A percentile compares a stretch with the other conserved stretches of the same genome.
Conservation (phyloP, 2,888 invertebrate genomes). For the Noctua pronuba region DNA sequence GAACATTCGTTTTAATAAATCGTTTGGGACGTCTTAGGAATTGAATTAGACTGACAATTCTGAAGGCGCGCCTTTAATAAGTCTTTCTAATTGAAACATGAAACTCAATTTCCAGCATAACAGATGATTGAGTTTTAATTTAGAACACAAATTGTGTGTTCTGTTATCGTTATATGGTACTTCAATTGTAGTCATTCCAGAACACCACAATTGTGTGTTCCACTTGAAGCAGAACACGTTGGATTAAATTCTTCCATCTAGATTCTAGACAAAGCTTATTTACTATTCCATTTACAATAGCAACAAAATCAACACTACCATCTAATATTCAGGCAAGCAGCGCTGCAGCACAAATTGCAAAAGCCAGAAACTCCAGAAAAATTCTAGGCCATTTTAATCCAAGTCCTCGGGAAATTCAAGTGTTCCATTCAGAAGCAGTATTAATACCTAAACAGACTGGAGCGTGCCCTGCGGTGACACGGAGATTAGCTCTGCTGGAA, state of each 20-base stretch:
- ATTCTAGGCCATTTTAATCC: conserved; percentile 63
- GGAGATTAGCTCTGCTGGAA: conserved; percentile 71
- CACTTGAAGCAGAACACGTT: neutral
- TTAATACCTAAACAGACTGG: conserved; percentile 72
- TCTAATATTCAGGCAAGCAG: conserved; percentile 36
- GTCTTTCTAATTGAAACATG: conserved; percentile 15
- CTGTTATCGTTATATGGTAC: neutral
- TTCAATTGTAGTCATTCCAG: neutral
- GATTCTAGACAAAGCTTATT: conserved; percentile 37
- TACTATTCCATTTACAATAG: conserved; percentile 56
- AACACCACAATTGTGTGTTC: neutral
- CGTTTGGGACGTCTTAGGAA: conserved; percentile 35
- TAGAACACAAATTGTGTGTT: neutral
- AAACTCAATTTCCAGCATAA: conserved; percentile 9
- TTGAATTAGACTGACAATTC: conserved; percentile 42
- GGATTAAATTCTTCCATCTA: conserved; percentile 14
- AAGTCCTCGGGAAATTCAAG: conserved; percentile 64
- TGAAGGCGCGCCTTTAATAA: conserved; percentile 20
- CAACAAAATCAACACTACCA: conserved; percentile 46
- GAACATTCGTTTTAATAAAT: conserved; percentile 57
- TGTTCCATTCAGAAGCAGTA: conserved; percentile 65
- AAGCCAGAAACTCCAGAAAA: conserved; percentile 50
- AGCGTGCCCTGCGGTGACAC: conserved; percentile 71
- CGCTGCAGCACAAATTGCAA: conserved; percentile 36
- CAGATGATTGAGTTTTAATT: too few species aligned